Evolutionary conservation across 2,888 invertebrate genomes (phyloP).

Genomic region (Lordiphosa andalusiaca): DNA sequence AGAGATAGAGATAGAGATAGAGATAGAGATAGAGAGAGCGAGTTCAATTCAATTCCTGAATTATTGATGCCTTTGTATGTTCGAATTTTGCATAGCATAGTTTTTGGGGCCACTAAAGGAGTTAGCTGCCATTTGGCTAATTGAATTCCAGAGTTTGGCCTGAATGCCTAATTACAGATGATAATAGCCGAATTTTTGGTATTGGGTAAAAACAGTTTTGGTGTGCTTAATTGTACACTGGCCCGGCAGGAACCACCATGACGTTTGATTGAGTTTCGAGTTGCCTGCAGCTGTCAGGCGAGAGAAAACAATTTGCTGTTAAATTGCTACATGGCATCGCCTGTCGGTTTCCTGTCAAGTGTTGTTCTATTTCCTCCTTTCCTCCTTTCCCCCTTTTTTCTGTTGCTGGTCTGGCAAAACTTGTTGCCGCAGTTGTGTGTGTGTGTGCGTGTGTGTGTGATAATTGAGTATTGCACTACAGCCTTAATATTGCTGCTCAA

Average conservation of each 20-base stretch:
- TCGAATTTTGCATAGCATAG: conserved; percentile 11
- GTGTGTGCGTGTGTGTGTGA: conserved; percentile 17
- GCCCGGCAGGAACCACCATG: conserved; percentile 11
- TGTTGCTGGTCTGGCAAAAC: neutral
- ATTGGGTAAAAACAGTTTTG: neutral
- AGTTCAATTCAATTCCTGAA: conserved; percentile 5
- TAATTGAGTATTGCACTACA: conserved; percentile 45
- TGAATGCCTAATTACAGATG: neutral
- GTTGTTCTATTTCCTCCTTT: conserved; percentile 9
- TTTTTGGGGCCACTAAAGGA: neutral
- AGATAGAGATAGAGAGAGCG: neutral
- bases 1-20: too few relatives aligned
- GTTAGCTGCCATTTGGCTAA: conserved; percentile 10
- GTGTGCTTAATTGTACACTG: conserved; percentile 10
- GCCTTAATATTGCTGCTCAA: conserved; percentile 24
- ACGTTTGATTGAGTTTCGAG: neutral
- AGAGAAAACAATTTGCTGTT: conserved; percentile 64
- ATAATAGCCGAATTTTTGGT: conserved; percentile 2
- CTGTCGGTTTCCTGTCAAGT: conserved; percentile 60
- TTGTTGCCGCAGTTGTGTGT: neutral
- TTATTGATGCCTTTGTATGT: conserved; percentile 2
- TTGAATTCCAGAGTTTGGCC: conserved; percentile 8
- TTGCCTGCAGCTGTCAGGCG: conserved; percentile 57
- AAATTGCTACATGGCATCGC: conserved; percentile 57
- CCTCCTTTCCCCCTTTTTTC: too few relatives aligned